Conservation (phyloP, 2,797 vertebrate species). For the Crocodylus rhombifer region DNA sequence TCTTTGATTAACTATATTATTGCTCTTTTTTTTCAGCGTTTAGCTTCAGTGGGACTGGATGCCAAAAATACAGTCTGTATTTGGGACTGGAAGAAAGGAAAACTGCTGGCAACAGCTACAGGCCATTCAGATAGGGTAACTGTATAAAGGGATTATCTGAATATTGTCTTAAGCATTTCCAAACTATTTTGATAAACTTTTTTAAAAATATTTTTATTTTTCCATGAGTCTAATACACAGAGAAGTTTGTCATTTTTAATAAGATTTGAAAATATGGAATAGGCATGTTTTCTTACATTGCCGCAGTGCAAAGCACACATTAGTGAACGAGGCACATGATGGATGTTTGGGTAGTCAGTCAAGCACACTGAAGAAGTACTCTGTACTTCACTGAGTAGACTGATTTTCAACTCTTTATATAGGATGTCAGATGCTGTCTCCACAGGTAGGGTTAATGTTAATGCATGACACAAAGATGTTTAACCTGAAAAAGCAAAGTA, state of each 20-base stretch:
- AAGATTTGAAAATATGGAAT: background rate
- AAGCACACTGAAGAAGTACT: background rate
- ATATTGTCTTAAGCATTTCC: background rate
- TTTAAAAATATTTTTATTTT: background rate
- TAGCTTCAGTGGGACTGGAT: slow-evolving; percentile 94
- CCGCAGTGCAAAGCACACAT: background rate
- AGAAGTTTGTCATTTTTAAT: background rate
- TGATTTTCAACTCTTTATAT: background rate
- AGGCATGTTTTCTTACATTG: background rate
- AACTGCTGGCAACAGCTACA: slow-evolving; percentile 91
- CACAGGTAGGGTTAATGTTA: background rate
- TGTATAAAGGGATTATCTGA: background rate
- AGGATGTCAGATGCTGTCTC: background rate
- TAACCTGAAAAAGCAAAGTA: background rate
- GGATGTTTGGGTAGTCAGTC: background rate
- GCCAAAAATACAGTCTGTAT: slow-evolving; percentile 96
- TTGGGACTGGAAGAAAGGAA: slow-evolving; percentile 97
- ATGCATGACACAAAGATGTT: background rate
- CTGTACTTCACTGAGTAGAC: background rate
- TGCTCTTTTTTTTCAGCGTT: slow-evolving; percentile 80
- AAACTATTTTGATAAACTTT: background rate
- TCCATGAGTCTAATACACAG: background rate
- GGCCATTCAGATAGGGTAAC: slow-evolving; percentile 96
- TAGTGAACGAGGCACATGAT: background rate
- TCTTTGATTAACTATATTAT: slow-evolving; percentile 56